Conservation (phyloP, 2,797 vertebrate genomes). For the Alcedo atthis region DNA sequence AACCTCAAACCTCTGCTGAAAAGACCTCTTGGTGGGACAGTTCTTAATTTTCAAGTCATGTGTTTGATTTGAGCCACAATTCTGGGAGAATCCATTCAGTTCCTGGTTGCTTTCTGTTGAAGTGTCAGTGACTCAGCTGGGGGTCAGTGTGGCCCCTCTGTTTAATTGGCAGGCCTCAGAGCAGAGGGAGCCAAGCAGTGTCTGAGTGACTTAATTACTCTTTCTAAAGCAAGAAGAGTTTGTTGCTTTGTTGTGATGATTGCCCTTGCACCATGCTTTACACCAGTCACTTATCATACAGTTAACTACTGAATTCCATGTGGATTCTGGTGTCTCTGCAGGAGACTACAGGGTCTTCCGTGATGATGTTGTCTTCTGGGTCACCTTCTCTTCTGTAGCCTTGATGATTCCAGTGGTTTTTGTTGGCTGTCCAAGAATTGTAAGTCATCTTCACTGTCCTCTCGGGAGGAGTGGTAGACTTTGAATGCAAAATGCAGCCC, state of each 20-base stretch:
- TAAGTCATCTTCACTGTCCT: slow-evolving; percentile 68
- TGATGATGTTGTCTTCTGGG: slow-evolving; percentile 88
- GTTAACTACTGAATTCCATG: not conserved
- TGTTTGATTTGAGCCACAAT: not conserved
- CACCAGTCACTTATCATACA: too few relatives aligned
- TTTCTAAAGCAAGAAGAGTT: not conserved
- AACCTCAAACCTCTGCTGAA: not conserved
- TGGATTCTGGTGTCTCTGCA: slow-evolving; percentile 53
- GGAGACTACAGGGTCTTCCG: slow-evolving; percentile 86
- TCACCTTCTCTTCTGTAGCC: slow-evolving; percentile 85
- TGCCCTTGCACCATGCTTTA: not conserved
- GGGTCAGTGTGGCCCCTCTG: not conserved
- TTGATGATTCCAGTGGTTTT: slow-evolving; percentile 84
- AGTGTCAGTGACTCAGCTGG: not conserved
- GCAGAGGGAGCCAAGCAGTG: not conserved
- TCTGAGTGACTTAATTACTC: not conserved
- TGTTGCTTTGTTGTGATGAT: not conserved
- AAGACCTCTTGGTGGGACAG: not conserved
- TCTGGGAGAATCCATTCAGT: not conserved
- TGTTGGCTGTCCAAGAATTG: slow-evolving; percentile 89
- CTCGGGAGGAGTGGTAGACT: not conserved
- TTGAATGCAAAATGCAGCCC: not conserved
- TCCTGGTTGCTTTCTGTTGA: not conserved
- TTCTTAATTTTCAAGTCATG: not conserved
- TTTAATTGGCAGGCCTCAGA: not conserved